phyloP scores from a whole-genome alignment of 2,888 invertebrate species.

The Crematogaster levior region DNA sequence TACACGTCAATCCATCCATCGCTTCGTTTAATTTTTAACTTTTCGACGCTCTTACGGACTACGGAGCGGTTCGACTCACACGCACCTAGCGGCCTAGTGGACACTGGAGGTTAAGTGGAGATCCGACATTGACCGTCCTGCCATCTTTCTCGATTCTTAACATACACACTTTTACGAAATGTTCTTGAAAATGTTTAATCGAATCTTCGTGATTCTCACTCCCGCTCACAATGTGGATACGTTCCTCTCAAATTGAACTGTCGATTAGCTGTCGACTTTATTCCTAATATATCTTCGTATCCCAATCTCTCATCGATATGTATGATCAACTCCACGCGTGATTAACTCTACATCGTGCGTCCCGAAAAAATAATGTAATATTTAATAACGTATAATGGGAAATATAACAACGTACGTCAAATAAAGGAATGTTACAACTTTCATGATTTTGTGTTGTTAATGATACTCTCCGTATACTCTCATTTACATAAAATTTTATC shows the following conservation, averaged over 20 bases:
- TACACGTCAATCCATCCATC: slow-evolving; percentile 69
- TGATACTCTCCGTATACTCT: background rate
- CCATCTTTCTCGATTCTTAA: slow-evolving; percentile 38
- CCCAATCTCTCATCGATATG: no score
- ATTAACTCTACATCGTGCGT: no score
- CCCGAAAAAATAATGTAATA: no score
- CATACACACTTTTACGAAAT: slow-evolving; percentile 63
- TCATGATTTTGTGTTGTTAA: background rate
- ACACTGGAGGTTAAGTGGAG: slow-evolving; percentile 73
- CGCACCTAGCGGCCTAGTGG: slow-evolving; percentile 75
- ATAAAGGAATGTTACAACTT: slow-evolving; percentile 17
- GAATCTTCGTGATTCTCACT: no score
- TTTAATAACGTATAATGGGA: background rate
- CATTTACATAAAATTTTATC: slow-evolving; percentile 4
- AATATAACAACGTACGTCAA: background rate
- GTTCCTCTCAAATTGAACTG: no score
- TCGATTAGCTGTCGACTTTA: no score
- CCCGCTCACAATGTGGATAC: no score
- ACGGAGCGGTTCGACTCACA: slow-evolving; percentile 65
- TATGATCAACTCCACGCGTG: no score
- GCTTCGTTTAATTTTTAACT: slow-evolving; percentile 16
- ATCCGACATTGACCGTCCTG: slow-evolving; percentile 57
- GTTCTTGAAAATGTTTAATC: no score
- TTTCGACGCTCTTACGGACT: slow-evolving; percentile 46
- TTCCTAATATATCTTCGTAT: no score